Evolutionary conservation across 2,113 vertebrate genomes (phyloP).

Genomic region (Marcusenius ussheri): DNA sequence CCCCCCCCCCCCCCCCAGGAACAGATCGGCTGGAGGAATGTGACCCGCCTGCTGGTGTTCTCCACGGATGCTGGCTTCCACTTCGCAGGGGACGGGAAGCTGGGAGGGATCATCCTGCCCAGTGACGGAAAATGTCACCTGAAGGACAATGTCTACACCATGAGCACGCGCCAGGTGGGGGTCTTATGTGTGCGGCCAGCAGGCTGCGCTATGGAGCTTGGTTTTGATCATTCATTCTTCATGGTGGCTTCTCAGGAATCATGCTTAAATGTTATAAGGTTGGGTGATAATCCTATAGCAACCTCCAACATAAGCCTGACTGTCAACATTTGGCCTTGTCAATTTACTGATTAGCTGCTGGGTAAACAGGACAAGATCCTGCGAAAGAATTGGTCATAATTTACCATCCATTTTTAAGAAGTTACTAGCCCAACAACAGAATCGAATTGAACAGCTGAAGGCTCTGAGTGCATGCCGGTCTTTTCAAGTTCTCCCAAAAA

Average conservation of each 20-base stretch:
- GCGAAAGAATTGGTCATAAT: background rate
- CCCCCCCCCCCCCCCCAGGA: constrained; percentile 58
- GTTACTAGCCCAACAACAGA: background rate
- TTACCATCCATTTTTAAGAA: background rate
- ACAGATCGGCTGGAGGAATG: constrained; percentile 93
- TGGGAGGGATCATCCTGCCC: constrained; percentile 93
- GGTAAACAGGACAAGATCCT: background rate
- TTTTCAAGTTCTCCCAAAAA: background rate
- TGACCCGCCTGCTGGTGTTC: constrained; percentile 90
- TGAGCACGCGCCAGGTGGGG: constrained; percentile 95
- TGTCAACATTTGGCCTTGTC: background rate
- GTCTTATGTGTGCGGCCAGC: background rate
- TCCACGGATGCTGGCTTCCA: constrained; percentile 97
- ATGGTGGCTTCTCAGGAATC: background rate
- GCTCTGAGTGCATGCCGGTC: background rate
- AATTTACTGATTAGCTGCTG: constrained; percentile 35
- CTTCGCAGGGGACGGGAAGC: constrained; percentile 95
- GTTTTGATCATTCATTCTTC: background rate
- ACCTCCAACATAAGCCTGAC: background rate
- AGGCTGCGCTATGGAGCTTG: background rate
- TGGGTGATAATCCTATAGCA: background rate
- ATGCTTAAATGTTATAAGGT: background rate
- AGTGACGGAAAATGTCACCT: constrained; percentile 94
- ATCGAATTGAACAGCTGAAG: background rate
- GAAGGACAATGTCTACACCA: constrained; percentile 84